phyloP scores from a whole-genome alignment of 2,113 vertebrate species.

The Callionymus lyra region DNA sequence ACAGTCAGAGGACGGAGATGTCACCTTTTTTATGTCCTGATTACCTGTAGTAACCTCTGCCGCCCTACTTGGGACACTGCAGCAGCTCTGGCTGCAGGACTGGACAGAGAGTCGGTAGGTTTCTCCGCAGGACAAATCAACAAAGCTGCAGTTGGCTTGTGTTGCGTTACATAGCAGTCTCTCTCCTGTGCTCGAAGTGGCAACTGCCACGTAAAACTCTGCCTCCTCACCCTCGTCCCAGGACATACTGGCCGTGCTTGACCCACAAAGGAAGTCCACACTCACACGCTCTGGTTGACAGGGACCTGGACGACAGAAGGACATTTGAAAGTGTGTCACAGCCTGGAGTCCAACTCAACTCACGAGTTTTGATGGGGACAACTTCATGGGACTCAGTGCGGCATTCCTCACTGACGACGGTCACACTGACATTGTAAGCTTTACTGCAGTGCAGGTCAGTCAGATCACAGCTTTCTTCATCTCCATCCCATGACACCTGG shows the following conservation, averaged over 20 bases:
- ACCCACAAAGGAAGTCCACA: conserved; percentile 54
- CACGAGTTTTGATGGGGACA: conserved; percentile 58
- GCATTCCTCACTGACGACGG: conserved; percentile 42
- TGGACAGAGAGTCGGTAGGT: conserved; percentile 53
- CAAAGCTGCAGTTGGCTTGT: conserved; percentile 47
- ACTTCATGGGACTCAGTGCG: conserved; percentile 8
- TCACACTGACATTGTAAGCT: conserved; percentile 52
- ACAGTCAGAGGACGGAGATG: too few relatives aligned
- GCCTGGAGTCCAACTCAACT: conserved; percentile 23
- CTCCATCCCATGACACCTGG: conserved; percentile 32
- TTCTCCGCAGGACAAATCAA: conserved; percentile 51
- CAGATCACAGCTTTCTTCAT: conserved; percentile 40
- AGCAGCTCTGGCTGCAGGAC: conserved; percentile 38
- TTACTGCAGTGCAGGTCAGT: conserved; percentile 56
- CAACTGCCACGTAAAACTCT: conserved; percentile 47
- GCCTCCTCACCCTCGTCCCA: conserved; percentile 53
- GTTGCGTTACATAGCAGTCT: conserved; percentile 52
- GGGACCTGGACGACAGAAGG: conserved; percentile 46
- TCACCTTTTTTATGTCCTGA: neutral
- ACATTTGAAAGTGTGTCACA: neutral
- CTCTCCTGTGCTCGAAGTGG: conserved; percentile 23
- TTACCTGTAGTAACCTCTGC: conserved; percentile 58
- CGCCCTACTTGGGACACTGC: conserved; percentile 44
- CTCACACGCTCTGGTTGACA: conserved; percentile 53
- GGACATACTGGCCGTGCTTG: conserved; percentile 36